Conservation (phyloP, 1,140 invertebrate species). For the Zaprionus davidi region DNA sequence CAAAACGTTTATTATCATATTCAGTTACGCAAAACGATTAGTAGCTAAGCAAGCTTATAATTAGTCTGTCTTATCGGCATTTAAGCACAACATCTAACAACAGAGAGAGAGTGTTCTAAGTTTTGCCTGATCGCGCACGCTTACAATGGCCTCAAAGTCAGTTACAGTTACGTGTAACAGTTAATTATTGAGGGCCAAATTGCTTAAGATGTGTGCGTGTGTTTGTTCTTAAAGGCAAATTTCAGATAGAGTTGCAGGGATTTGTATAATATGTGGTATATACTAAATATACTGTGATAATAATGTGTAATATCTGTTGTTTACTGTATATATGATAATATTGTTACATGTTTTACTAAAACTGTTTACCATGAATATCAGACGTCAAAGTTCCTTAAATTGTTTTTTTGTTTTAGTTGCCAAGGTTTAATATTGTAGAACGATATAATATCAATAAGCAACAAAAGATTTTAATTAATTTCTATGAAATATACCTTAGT, state of each 20-base stretch:
- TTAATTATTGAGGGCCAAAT: neutral
- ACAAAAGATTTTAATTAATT: too few species aligned
- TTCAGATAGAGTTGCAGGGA: neutral
- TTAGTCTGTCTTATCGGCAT: neutral
- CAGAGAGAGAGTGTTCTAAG: neutral
- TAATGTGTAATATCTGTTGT: too few species aligned
- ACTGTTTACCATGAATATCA: too few species aligned
- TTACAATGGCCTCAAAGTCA: neutral
- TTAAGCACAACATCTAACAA: neutral
- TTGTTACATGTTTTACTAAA: too few species aligned
- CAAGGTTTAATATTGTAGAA: too few species aligned
- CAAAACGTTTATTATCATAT: neutral
- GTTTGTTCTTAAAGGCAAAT: neutral
- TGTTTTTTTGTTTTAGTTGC: too few species aligned
- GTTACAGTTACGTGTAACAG: slow-evolving; percentile 3
- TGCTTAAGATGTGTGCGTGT: neutral
- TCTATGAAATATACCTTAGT: too few species aligned
- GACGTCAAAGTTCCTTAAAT: too few species aligned
- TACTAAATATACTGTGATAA: too few species aligned
- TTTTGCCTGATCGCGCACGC: slow-evolving; percentile 1
- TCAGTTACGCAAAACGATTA: neutral
- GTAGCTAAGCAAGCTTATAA: neutral
- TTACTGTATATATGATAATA: too few species aligned
- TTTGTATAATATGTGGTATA: neutral
- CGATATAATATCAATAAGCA: too few species aligned